Evolutionary conservation across 2,888 invertebrate genomes (phyloP), one percentile per base, ranked within the genome.

Genomic region (Alentia gelatinosa): DNA sequence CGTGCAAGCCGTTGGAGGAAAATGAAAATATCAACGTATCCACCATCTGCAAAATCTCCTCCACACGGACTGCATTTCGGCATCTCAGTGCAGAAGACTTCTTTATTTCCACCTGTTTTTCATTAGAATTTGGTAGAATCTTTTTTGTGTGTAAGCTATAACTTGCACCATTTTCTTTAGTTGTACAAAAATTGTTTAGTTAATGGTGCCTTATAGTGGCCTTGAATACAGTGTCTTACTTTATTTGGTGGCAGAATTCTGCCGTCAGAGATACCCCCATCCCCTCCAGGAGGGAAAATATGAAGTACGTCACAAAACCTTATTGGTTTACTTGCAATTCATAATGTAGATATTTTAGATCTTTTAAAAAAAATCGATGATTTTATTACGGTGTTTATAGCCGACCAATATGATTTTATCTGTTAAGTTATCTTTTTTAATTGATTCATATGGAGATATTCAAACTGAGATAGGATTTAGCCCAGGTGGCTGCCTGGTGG

Each of bases 181-280:
- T 4, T 74, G 19, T 35, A 5, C 75, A 75, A 35, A n/a, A 23
- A n/a, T 3, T 15, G 74, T n/a, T 79, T 79, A 19, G 79, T 79
- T 79, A 23, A 37, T n/a, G 79, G 79, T 79, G 79, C 79, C 79
- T 79, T 79, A 35, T 1, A 39, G 37, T 35, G 7, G 79, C 79
- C 79, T 39, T 79, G 23, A 23, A 23, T 37, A 35, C 39, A 79
- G 79, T 79, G 79, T 79, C 79, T 79, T 79, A 79, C 23, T 79
- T 79, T 79, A 79, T 79, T 68, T 79, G 37, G 79, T 37, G 79
- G 39, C 79, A 37, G n/a, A 39, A 68, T 0, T n/a, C n/a, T n/a
- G 68, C 26, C 68, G 12, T 12, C 26, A 5, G 68, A 68, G 68
- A 68, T 68, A 30, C n/a, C 19, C 56, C n/a, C 74, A 74, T 33